Base-by-base conservation (phyloP, 2,797 vertebrate species). In the Apogon hyalosoma region DNA sequence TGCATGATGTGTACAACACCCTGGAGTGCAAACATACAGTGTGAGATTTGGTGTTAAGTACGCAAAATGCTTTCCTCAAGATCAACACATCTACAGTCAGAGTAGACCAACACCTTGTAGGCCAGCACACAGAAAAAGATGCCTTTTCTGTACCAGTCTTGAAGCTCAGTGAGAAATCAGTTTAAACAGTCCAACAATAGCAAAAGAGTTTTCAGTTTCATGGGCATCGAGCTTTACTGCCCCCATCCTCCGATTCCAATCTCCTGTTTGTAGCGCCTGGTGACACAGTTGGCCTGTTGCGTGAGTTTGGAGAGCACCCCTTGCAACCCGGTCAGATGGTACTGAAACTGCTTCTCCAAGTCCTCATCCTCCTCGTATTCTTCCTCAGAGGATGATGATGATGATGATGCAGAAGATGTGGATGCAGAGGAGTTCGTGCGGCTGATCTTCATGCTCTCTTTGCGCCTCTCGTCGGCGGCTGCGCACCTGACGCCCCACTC, bases 181-280 rank as follows among this genome's bases (percentile, higher is more conserved):
- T 77, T 72, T 62, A 82, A 63, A 54, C 56, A 61, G 52, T 75
- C 11, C n/a, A 36, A 8, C 18, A 14, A 13, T n/a, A 10, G 1
- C 36, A 21, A 4, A 28, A 2, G 24, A 8, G 5, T 4, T 42
- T 12, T 54, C 16, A 47, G 41, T 39, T 21, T 51, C 12, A 12
- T 43, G 13, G 2, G 11, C 5, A 14, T n/a, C 10, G 4, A 11
- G 10, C 13, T 84, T 53, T 56, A 98, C 63, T 97, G 96, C 56
- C 96, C 96, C 95, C 96, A 98, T 70, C 92, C 96, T 79, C 94
- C 92, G 69, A 97, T 96, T 47, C 97, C 97, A 31, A 98, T 93
- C 88, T 98, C 97, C 90, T 98, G 92, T 77, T 98, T 97, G 92
- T 99, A 99, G 90, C 97, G 93, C 87, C 95, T 96, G 79, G 97